A percentile compares a stretch with the other conserved stretches of the same genome.
These are phyloP conservation scores for Anhinga anhinga DNA, from an alignment of 2,113 vertebrate genomes.

Conservation along the genomic window DNA sequence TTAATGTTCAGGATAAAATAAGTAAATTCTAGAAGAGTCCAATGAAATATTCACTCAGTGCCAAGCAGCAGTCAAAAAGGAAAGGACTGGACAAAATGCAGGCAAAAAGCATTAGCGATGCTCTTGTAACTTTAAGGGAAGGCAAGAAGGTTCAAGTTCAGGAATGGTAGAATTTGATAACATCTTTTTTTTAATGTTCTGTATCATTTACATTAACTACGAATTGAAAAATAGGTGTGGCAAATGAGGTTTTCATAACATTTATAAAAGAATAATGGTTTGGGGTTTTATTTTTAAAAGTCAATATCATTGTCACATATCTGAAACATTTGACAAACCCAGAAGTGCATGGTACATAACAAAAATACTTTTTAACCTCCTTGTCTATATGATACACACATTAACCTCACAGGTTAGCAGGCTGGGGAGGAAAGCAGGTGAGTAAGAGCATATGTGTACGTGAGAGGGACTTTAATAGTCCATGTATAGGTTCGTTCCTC, in stretches of 20 bases:
- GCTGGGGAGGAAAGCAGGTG: not conserved
- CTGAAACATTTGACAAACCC: not conserved
- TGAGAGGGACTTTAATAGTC: not conserved
- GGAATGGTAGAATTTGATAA: not conserved
- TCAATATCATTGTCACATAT: not conserved
- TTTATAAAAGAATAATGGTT: not conserved
- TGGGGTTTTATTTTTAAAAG: not conserved
- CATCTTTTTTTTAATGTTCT: not conserved
- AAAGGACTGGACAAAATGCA: not conserved
- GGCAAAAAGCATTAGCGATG: not conserved
- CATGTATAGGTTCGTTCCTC: not conserved
- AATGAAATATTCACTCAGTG: not conserved
- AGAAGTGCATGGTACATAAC: rapidly evolving
- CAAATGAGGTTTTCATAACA: not conserved
- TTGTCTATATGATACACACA: not conserved
- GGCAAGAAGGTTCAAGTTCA: not conserved
- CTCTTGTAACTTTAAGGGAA: not conserved
- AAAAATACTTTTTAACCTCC: not conserved
- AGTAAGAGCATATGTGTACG: not conserved
- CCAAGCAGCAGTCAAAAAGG: not conserved
- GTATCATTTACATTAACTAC: not conserved
- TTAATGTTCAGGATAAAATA: not conserved
- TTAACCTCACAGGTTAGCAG: not conserved
- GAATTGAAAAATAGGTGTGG: not conserved
- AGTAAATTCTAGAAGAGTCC: not conserved